Base-by-base conservation (phyloP, 2,888 invertebrate genomes). In the Liposcelis brunnea region DNA sequence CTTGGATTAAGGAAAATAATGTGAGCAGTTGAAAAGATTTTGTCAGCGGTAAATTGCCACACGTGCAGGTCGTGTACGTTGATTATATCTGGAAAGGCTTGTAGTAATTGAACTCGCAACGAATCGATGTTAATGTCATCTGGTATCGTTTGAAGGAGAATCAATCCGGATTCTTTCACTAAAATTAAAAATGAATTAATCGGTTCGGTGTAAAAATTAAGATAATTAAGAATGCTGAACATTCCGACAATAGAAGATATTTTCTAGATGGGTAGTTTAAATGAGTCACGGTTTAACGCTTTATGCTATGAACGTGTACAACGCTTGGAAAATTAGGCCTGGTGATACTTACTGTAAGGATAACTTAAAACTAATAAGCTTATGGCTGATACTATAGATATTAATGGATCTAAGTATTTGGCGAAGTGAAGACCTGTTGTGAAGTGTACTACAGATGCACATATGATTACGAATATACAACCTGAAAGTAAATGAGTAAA, bases 61-160 rank as follows among this genome's bases (percentile, higher is more conserved):
- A 90, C 80, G 58, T 90, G 90, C 35, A 90, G 69, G 63, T 90
- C 89, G 57, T 90, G 90, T 15, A 89, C 78, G 55, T 76, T 80
- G 1, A 76, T 65, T 46, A 83, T 76, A 49, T 75, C 75, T 0
- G 78, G 77, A 58, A 82, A 82, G 50, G 73, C 71, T 46, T 67
- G 62, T 1, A 74, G 59, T 34, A 87, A 59, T 50, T 77, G 74
- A 31, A 69, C 65, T 52, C 77, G 74, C 49, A 87, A 68, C 7
- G 70, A 68, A 50, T 75, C 72, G 36, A 86, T 79, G 56, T 90
- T 80, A 50, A 93, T 80, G 11, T 87, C 81, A 53, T 79, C 83
- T 0, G 94, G 93, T 48, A 93, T 90, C 1, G 91, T 93, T 65
- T 94, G 91, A 15, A 94, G 70, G 1, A 93, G 69, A 55, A 93